Percentiles rank a stretch among this genome's conserved stretches.
Evolutionary conservation across 1,140 invertebrate species (phyloP).

Genomic region (Pogonus chalceus): DNA sequence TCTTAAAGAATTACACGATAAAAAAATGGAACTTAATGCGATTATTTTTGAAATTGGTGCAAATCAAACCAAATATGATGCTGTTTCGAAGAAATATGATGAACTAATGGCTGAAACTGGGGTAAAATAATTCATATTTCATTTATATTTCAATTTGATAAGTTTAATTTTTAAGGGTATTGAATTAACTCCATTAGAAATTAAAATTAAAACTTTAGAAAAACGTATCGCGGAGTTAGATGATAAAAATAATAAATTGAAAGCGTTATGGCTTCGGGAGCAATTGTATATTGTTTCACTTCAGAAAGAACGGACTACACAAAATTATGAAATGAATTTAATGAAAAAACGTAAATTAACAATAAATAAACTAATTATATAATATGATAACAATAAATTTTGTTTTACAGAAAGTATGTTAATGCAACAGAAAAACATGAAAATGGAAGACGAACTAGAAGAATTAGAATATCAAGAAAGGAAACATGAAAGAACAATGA

Average conservation of each 20-base stretch:
- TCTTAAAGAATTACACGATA: conserved; percentile 37
- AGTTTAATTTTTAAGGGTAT: conserved; percentile 18
- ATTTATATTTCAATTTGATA: background rate
- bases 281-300: conserved; percentile 58
- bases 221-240: conserved; percentile 47
- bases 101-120: conserved; percentile 40
- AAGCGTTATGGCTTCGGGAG: conserved; percentile 63
- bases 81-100: conserved; percentile 44
- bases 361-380: conserved; percentile 11
- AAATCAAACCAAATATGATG: conserved; percentile 43
- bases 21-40: conserved; percentile 43
- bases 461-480: conserved; percentile 43
- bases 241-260: conserved; percentile 47
- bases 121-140: conserved; percentile 22
- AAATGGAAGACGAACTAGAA: conserved; percentile 52
- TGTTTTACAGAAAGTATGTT: conserved; percentile 51
- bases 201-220: conserved; percentile 49
- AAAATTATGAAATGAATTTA: conserved; percentile 53
- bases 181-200: conserved; percentile 39
- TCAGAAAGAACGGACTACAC: conserved; percentile 51
- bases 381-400: conserved; percentile 10
- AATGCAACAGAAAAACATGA: conserved; percentile 61
- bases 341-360: conserved; percentile 50
- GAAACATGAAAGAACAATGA: conserved; percentile 47
- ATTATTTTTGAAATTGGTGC: conserved; percentile 36